A percentile compares a stretch with the other conserved stretches of the same genome.
phyloP scores from a whole-genome alignment of 2,113 vertebrate genomes.

The Psephotus haematonotus region DNA sequence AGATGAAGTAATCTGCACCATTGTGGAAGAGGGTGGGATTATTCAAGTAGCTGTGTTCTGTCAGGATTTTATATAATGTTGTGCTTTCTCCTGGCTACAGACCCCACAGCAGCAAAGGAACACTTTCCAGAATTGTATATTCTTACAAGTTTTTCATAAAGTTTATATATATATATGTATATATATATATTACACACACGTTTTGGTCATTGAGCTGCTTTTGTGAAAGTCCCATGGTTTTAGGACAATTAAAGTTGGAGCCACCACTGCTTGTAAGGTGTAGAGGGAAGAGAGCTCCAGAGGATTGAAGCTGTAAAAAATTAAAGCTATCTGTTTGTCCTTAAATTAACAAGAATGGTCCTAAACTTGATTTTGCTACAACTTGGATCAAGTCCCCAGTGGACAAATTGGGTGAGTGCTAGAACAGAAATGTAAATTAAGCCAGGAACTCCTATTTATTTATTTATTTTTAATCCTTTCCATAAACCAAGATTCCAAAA shows the following conservation, averaged over 20 bases:
- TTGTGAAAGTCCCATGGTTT: neutral
- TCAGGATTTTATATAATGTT: neutral
- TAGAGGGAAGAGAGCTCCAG: neutral
- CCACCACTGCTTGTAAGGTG: neutral
- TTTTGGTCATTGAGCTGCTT: neutral
- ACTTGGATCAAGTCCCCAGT: neutral
- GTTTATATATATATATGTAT: neutral
- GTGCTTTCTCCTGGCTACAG: neutral
- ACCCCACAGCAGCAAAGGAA: neutral
- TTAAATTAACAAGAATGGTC: neutral
- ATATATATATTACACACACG: neutral
- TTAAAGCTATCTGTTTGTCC: neutral
- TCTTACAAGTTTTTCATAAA: neutral
- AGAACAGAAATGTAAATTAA: neutral
- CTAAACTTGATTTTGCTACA: neutral
- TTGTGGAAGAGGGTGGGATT: neutral
- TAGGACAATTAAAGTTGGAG: neutral
- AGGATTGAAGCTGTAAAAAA: neutral
- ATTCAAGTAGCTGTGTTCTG: neutral
- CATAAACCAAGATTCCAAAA: neutral
- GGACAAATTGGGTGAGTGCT: neutral
- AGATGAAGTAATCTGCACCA: conserved; percentile 1
- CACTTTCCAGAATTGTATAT: neutral
- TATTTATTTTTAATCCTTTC: neutral
- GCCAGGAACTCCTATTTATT: neutral